A percentile compares a stretch with the other conserved stretches of the same genome.
These are phyloP conservation scores for Gasteruption jaculator DNA, from an alignment of 2,888 invertebrate species.

Conservation along the genomic window DNA sequence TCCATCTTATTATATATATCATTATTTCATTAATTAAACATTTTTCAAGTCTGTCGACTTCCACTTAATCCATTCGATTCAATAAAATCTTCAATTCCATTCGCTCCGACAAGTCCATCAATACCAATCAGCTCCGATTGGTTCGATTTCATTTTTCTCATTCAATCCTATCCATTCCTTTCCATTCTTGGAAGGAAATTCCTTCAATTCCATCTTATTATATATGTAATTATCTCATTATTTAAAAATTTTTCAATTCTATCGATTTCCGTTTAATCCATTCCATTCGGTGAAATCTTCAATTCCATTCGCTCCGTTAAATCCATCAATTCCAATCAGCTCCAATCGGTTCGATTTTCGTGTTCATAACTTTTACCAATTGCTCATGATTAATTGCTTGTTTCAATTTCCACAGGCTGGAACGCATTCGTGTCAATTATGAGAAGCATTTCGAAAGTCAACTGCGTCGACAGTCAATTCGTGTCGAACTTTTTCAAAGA, in stretches of 20 bases:
- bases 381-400: not conserved
- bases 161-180: too few species aligned
- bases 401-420: constrained; percentile 34
- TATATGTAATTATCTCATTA: constrained; percentile 49
- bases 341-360: too few species aligned
- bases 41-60: too few species aligned
- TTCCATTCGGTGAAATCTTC: too few species aligned
- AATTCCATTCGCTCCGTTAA: too few species aligned
- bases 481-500: constrained; percentile 64
- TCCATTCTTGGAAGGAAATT: too few species aligned
- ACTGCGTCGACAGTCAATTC: constrained; percentile 44
- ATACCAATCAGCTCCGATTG: not conserved
- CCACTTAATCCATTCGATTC: too few species aligned
- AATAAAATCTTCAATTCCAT: too few species aligned
- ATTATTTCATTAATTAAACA: constrained; percentile 1
- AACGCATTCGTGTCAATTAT: constrained; percentile 36
- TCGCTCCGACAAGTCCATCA: not conserved
- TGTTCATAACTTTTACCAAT: not conserved
- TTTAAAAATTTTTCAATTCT: constrained; percentile 34
- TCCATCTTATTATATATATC: not conserved
- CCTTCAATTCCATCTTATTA: too few species aligned
- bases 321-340: not conserved
- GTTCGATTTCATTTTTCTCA: too few species aligned
- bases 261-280: not conserved
- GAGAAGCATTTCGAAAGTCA: constrained; percentile 27